Evolutionary conservation across 1,140 invertebrate species (phyloP).

Genomic region (Drosophila sp.): DNA sequence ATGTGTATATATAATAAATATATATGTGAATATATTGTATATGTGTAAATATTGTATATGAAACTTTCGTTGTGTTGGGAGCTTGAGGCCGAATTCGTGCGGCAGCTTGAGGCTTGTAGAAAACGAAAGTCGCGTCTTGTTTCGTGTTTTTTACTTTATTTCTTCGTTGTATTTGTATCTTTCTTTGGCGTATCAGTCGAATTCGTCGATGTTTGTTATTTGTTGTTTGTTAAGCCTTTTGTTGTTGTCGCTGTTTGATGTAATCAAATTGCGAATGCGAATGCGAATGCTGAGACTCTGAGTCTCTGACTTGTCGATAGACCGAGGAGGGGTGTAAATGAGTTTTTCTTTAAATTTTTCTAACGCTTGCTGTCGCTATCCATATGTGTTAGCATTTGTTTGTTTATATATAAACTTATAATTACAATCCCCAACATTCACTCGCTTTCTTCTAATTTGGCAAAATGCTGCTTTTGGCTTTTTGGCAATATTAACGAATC

Average conservation of each 20-base stretch:
- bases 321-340: background rate
- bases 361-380: slow-evolving; percentile 2
- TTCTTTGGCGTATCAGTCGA: slow-evolving; percentile 53
- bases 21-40: slow-evolving; percentile 29
- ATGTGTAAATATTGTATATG: slow-evolving; percentile 21
- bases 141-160: slow-evolving; percentile 16
- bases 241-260: slow-evolving; percentile 67
- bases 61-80: slow-evolving; percentile 47
- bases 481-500: slow-evolving; percentile 66
- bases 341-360: slow-evolving; percentile 16
- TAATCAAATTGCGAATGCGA: slow-evolving; percentile 77
- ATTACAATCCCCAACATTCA: slow-evolving; percentile 41
- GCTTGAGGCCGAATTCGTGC: slow-evolving; percentile 62
- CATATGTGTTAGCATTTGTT: slow-evolving; percentile 35
- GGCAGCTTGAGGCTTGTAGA: slow-evolving; percentile 55
- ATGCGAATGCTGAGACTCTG: too few species aligned
- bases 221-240: slow-evolving; percentile 60
- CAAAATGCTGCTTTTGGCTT: slow-evolving; percentile 73
- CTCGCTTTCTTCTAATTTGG: slow-evolving; percentile 79
- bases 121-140: slow-evolving; percentile 71
- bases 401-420: slow-evolving; percentile 22
- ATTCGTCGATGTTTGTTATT: slow-evolving; percentile 8
- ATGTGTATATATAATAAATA: slow-evolving; percentile 35
- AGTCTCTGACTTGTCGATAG: background rate
- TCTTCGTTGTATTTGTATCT: slow-evolving; percentile 44